A percentile compares a stretch with the other conserved stretches of the same genome.
phyloP scores from a whole-genome alignment of 2,113 vertebrate species.

The Ochotona princeps region DNA sequence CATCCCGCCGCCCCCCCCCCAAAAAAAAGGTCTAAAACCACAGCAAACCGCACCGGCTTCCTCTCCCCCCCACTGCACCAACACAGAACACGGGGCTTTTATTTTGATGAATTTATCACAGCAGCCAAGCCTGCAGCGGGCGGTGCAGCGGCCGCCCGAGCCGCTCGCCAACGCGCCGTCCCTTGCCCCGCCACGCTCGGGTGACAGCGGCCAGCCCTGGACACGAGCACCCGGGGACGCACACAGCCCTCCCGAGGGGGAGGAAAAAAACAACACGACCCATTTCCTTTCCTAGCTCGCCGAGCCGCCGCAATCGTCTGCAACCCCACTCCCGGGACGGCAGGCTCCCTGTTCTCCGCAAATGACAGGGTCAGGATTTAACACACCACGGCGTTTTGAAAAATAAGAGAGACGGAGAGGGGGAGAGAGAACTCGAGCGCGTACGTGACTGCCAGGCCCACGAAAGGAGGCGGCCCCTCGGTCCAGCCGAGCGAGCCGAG shows the following conservation, averaged over 20 bases:
- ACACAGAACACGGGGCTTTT: slow-evolving; percentile 15
- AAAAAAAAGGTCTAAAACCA: neutral
- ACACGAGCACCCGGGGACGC: neutral
- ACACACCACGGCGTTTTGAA: neutral
- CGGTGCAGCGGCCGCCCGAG: neutral
- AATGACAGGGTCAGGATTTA: neutral
- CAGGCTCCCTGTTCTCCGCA: neutral
- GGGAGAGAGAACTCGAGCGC: neutral
- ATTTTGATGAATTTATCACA: slow-evolving; percentile 29
- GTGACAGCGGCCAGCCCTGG: slow-evolving; percentile 26
- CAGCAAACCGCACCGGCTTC: neutral
- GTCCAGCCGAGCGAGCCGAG: neutral
- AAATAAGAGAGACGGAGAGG: neutral
- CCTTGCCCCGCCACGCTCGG: neutral
- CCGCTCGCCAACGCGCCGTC: neutral
- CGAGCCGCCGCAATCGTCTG: neutral
- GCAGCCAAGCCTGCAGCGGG: neutral
- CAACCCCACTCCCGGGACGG: neutral
- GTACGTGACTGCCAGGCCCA: neutral
- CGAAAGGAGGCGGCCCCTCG: neutral
- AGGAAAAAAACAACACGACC: neutral
- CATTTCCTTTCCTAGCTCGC: neutral
- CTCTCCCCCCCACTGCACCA: neutral
- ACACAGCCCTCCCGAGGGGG: neutral
- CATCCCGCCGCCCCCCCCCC: neutral